Conservation (phyloP, 1,140 invertebrate genomes). For the Pararge aegeria region DNA sequence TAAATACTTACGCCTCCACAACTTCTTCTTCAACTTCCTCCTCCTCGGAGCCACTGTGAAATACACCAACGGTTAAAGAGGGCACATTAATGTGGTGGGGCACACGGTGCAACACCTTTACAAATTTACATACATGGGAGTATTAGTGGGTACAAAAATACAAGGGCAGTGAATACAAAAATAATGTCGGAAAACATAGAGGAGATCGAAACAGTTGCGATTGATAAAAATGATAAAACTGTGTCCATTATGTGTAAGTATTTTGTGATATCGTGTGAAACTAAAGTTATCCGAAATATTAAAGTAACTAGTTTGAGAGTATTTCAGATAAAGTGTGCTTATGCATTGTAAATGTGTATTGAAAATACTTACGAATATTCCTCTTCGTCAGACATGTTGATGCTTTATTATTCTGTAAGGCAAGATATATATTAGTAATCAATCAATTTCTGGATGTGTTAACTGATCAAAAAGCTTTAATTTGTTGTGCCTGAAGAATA, state of each 20-base stretch:
- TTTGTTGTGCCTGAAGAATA: no score
- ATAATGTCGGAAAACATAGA: not conserved
- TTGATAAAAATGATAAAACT: not conserved
- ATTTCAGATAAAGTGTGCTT: not conserved
- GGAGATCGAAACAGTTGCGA: not conserved
- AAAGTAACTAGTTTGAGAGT: not conserved
- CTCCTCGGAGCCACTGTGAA: conserved; percentile 82
- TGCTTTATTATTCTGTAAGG: conserved; percentile 81
- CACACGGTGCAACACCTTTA: conserved; percentile 9
- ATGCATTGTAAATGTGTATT: not conserved
- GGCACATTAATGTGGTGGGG: not conserved
- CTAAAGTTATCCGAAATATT: not conserved
- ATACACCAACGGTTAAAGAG: conserved; percentile 33
- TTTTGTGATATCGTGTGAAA: conserved; percentile 5
- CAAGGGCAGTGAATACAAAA: not conserved
- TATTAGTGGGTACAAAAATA: conserved; percentile 3
- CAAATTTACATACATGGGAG: not conserved
- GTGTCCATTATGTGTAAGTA: not conserved
- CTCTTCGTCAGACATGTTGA: conserved; percentile 87
- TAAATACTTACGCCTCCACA: conserved; percentile 84
- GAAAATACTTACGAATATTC: conserved; percentile 85
- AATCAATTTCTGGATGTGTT: not conserved
- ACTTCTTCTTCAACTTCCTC: conserved; percentile 85
- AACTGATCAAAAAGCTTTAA: no score
- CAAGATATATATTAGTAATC: conserved; percentile 33